Evolutionary conservation across 2,113 vertebrate species (phyloP), one percentile per base, ranked within the genome.

Genomic region (Elephas maximus): DNA sequence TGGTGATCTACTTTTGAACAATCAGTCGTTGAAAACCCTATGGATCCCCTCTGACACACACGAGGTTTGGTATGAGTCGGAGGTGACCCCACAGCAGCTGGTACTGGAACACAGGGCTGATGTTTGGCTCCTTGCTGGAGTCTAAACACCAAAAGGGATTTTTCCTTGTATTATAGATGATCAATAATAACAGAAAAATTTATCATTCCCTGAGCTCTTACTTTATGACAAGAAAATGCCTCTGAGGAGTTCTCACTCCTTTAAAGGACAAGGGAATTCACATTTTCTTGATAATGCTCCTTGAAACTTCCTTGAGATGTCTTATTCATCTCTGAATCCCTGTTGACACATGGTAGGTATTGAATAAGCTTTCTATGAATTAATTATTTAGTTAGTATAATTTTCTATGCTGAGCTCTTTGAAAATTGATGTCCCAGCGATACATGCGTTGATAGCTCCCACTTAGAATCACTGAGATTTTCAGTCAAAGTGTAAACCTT

Each of bases 321-420:
- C 8, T 83, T 85, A 67, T 17, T 90, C 62, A 74, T 57, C 44
- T 89, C 67, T 60, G 28, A 92, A 73, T 86, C 67, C 44, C 65
- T 87, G 51, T 24, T 20, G 30, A 82, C 69, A 92, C 57, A 20
- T 48, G 89, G 57, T 51, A 90, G 51, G 57, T 88, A 81, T 48
- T 88, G 48, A 91, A 84, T 74, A 80, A 91, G 41, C 2, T 71
- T 86, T 85, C 48, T 5, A 53, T 69, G 28, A 80, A 89, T 87
- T 90, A n/a, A 67, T 74, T 94, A 11, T 76, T 93, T 83, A 90
- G 83, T 84, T 91, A 82, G 12, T 62, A 53, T 84, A 87, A 85
- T 69, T 73, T 71, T 60, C 11, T 94, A 5, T 41, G 80, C 48
- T 90, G 63, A 90, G n/a, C 28, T 84, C 41, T 77, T 92, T 48